Evolutionary conservation across 2,888 invertebrate genomes (phyloP).

Genomic region (Marasmarcha lunaedactyla): DNA sequence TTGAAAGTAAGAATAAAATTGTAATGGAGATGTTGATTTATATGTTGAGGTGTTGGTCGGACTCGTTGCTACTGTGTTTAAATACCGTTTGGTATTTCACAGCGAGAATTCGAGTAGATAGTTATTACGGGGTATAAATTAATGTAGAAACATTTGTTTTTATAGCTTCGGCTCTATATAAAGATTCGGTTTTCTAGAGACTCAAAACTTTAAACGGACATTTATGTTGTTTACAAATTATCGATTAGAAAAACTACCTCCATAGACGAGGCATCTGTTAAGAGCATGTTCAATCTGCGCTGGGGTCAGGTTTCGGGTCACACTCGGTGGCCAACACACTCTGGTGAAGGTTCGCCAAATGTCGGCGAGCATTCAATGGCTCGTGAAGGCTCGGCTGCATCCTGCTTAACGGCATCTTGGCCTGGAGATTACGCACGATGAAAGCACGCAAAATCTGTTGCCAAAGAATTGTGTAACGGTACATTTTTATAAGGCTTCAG

Average conservation of each 20-base stretch:
- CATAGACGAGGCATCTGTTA: conserved; percentile 21
- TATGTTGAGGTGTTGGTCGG: conserved; percentile 31
- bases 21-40: conserved; percentile 60
- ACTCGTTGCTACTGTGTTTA: conserved; percentile 46
- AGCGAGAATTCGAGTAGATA: conserved; percentile 25
- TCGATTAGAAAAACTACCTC: conserved; percentile 45
- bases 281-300: neutral
- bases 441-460: no score
- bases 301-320: conserved; percentile 41
- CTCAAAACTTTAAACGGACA: no score
- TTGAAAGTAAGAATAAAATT: conserved; percentile 49
- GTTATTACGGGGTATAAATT: conserved; percentile 45
- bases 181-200: no score
- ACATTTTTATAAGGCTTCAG: no score
- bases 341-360: conserved; percentile 35
- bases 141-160: conserved; percentile 30
- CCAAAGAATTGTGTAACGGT: no score
- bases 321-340: conserved; percentile 59
- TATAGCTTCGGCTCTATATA: conserved; percentile 16
- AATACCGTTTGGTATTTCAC: conserved; percentile 42
- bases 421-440: conserved; percentile 19
- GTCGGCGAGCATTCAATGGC: conserved; percentile 26
- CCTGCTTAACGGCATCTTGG: neutral
- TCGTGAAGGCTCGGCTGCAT: conserved; percentile 25
- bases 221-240: no score